Evolutionary conservation across 2,888 invertebrate genomes (phyloP), one percentile per base, ranked within the genome.

Genomic region (Microplitis deprimator): DNA sequence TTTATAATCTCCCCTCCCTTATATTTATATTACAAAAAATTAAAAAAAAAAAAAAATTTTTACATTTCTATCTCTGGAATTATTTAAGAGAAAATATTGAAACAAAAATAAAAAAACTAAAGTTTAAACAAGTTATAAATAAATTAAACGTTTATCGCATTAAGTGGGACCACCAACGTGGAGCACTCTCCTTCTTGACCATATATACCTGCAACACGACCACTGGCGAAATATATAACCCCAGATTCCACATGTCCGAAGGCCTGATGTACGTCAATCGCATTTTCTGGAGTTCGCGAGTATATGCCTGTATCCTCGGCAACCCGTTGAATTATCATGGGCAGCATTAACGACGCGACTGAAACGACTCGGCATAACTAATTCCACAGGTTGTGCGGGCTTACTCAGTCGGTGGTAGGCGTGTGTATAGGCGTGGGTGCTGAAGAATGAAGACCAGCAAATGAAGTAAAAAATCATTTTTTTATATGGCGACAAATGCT

Each of bases 251-350:
- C 13, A 8, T 13, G 38, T 65, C 38, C 65, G 65, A 65, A 29
- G 65, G 20, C 29, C 17, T 75, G 68, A 75, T 75, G 61, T 75
- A 75, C 29, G 75, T 75, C 68, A 68, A 75, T 68, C 75, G 75
- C 75, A 68, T 75, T 75, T 75, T 62, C 68, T 68, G 61, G 41
- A 40, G 68, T 75, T 60, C 39, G 75, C 62, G 40, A 68, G 75
- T 65, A 65, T 65, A 38, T 10, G 20, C 38, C 29, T 75, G 75
- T 74, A 39, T 64, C 75, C 69, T 68, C 69, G 62, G 50, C 41
- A 80, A 73, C 81, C 70, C 81, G 80, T 79, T 80, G 80, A 81
- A 77, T 81, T 80, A 81, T 79, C 79, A 81, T 79, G 80, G 78
- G 79, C 79, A 81, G 77, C 79, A 77, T 80, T 81, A 81, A 81